phyloP scores from a whole-genome alignment of 2,113 vertebrate species.

The Paralichthys olivaceus region DNA sequence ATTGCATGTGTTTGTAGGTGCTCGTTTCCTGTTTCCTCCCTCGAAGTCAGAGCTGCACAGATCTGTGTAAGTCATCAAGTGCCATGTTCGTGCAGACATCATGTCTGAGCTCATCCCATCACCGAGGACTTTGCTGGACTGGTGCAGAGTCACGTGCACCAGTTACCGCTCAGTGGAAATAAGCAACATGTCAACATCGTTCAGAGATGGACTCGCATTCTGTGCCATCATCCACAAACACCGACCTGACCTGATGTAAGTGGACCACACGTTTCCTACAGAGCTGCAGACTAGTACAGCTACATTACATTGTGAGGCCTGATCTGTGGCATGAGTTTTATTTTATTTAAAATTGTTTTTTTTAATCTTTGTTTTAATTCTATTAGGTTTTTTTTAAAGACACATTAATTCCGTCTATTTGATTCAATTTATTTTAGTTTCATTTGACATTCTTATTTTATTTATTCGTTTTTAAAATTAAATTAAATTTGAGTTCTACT shows the following conservation, averaged over 20 bases:
- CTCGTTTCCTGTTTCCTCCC: slow-evolving; percentile 56
- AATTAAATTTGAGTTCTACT: too few species aligned
- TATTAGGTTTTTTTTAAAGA: too few species aligned
- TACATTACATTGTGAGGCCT: background rate
- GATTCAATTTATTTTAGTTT: background rate
- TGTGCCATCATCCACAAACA: slow-evolving; percentile 92
- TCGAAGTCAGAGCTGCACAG: background rate
- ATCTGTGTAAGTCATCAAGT: background rate
- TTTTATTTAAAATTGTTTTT: too few species aligned
- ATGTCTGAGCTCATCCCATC: slow-evolving; percentile 63
- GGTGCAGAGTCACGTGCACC: slow-evolving; percentile 87
- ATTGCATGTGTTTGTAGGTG: background rate
- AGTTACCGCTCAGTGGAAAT: slow-evolving; percentile 85
- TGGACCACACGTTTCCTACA: slow-evolving; percentile 31
- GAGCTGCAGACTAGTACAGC: too few species aligned
- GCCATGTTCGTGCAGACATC: slow-evolving; percentile 9
- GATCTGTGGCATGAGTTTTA: too few species aligned
- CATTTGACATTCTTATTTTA: too few species aligned
- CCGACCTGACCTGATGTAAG: slow-evolving; percentile 91
- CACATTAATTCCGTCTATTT: background rate
- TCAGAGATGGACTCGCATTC: slow-evolving; percentile 90
- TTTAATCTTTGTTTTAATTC: too few species aligned
- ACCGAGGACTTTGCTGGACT: slow-evolving; percentile 82
- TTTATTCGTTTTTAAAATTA: too few species aligned
- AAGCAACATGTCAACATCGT: slow-evolving; percentile 87